Percentiles rank a stretch among this genome's conserved stretches.
These are phyloP conservation scores for Gymnocypris eckloni DNA, from an alignment of 2,797 vertebrate genomes.

Conservation along the genomic window DNA sequence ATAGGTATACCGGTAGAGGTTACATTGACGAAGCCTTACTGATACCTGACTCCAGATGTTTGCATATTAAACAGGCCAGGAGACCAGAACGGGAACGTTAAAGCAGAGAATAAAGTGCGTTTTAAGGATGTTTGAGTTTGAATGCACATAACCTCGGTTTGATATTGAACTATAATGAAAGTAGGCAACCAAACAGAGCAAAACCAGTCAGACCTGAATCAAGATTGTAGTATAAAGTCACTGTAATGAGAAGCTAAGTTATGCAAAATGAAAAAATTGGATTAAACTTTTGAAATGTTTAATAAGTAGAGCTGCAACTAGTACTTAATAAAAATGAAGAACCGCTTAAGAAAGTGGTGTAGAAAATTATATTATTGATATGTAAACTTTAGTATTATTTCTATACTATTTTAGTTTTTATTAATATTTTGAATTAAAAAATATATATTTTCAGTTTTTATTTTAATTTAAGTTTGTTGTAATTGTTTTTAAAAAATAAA, in stretches of 20 bases:
- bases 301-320: neutral
- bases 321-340: neutral
- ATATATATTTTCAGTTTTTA: no score
- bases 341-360: neutral
- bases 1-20: conserved; percentile 70
- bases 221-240: neutral
- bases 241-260: neutral
- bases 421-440: neutral
- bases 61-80: conserved; percentile 41
- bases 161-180: neutral
- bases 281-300: neutral
- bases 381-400: neutral
- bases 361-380: neutral
- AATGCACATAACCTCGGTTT: neutral
- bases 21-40: conserved; percentile 64
- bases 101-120: neutral
- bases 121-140: neutral
- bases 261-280: neutral
- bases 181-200: neutral
- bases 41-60: conserved; percentile 61
- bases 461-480: neutral
- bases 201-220: neutral
- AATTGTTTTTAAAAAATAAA: neutral
- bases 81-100: neutral
- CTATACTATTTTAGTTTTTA: neutral